Evolutionary conservation across 2,113 vertebrate species (phyloP), one percentile per base, ranked within the genome.

Genomic region (Hoplias malabaricus): DNA sequence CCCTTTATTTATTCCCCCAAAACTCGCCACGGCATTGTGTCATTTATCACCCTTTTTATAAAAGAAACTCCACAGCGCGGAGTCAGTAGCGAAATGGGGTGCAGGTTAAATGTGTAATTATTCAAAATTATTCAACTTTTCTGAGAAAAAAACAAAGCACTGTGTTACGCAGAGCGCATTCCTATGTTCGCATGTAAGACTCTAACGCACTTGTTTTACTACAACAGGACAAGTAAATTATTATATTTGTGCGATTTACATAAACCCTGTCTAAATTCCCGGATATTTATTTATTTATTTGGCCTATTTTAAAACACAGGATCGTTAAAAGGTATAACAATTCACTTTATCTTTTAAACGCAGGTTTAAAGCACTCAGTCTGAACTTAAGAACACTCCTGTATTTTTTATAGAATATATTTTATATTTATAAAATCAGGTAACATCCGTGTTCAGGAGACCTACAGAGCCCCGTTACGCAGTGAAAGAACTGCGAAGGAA

Each of bases 401-500:
- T n/a, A n/a, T n/a, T n/a, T n/a, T n/a, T n/a, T n/a, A n/a, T n/a
- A n/a, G n/a, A n/a, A n/a, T n/a, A n/a, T n/a, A n/a, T n/a, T n/a
- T n/a, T n/a, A n/a, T n/a, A n/a, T n/a, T n/a, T n/a, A n/a, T n/a
- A n/a, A n/a, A n/a, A n/a, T n/a, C n/a, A n/a, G n/a, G n/a, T n/a
- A n/a, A n/a, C n/a, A n/a, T n/a, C n/a, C n/a, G n/a, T n/a, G n/a
- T n/a, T n/a, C n/a, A n/a, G n/a, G n/a, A n/a, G n/a, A n/a, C n/a
- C n/a, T n/a, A n/a, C n/a, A n/a, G n/a, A n/a, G n/a, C n/a, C 67
- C 63, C 89, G 87, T 90, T 89, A 90, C 31, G 75, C 89, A 83
- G 89, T 92, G 76, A 87, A 87, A n/a, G n/a, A n/a, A n/a, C n/a
- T n/a, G n/a, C 83, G 76, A 75, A 66, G 82, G 87, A 90, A 90